Evolutionary conservation across 92 coral and sea anemone genomes (phyloP).

Genomic region (Actinernus sp.): DNA sequence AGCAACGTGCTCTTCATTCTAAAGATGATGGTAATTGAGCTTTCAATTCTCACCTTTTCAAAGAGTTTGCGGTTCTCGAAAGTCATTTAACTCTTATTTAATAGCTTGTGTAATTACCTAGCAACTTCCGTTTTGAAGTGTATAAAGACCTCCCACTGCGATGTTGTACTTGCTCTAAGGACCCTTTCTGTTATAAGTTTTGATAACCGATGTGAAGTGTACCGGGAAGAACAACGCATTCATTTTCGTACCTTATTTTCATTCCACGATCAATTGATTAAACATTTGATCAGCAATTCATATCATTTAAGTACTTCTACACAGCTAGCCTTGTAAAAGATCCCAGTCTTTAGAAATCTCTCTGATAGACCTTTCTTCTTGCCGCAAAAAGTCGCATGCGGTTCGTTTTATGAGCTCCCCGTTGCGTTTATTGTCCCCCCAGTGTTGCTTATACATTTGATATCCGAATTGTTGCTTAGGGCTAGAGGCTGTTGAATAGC

Average conservation of each 20-base stretch:
- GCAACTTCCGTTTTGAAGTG: slow-evolving; percentile 77
- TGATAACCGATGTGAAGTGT: no score
- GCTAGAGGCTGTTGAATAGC: slow-evolving; percentile 6
- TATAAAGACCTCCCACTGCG: slow-evolving; percentile 95
- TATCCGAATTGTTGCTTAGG: background rate
- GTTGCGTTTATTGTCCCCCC: slow-evolving; percentile 10
- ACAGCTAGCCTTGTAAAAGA: no score
- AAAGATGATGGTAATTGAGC: slow-evolving; percentile 51
- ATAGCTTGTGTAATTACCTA: slow-evolving; percentile 81
- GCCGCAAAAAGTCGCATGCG: slow-evolving; percentile 16
- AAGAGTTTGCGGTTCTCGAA: slow-evolving; percentile 78
- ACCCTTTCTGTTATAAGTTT: slow-evolving; percentile 41
- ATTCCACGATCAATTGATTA: no score
- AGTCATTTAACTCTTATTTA: slow-evolving; percentile 76
- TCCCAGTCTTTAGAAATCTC: no score
- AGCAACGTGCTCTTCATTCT: background rate
- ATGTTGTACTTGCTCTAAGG: slow-evolving; percentile 53
- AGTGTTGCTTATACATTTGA: slow-evolving; percentile 5
- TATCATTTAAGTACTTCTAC: no score
- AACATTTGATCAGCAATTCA: background rate
- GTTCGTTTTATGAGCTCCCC: slow-evolving; percentile 6
- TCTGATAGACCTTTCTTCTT: slow-evolving; percentile 14
- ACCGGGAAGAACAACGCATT: no score
- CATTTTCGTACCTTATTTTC: no score
- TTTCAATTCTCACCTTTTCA: slow-evolving; percentile 69